Percentiles rank a stretch among this genome's conserved stretches.
Conservation (phyloP, 2,113 vertebrate species). For the Chloropsis hardwickii region DNA sequence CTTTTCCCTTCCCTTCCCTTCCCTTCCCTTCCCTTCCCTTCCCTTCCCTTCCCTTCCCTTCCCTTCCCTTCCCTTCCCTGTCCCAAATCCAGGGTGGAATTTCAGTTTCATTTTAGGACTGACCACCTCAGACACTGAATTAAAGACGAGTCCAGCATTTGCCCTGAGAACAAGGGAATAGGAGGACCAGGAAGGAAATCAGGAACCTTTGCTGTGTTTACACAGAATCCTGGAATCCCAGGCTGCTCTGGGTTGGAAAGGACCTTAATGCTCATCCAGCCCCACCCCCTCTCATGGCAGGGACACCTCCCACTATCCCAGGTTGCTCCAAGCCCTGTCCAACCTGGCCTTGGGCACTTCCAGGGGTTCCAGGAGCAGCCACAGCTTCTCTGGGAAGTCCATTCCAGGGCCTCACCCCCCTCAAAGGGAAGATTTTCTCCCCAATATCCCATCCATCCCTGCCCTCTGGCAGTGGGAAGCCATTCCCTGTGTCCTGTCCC, state of each 20-base stretch:
- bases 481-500: background rate
- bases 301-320: background rate
- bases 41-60: too few relatives aligned
- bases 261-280: fast-evolving
- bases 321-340: fast-evolving
- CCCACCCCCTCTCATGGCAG: background rate
- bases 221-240: background rate
- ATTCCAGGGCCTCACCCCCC: fast-evolving
- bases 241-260: background rate
- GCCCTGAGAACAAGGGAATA: fast-evolving
- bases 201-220: background rate
- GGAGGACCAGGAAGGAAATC: background rate
- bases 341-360: background rate
- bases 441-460: background rate
- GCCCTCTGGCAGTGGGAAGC: background rate
- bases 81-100: background rate
- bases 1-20: background rate
- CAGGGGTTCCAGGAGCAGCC: background rate
- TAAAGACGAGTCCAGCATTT: background rate
- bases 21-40: background rate
- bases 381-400: background rate
- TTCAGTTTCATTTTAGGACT: background rate
- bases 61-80: too few relatives aligned
- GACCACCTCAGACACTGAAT: background rate
- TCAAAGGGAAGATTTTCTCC: background rate